Base-by-base conservation (phyloP, 2,113 vertebrate species). In the Penelope pileata region DNA sequence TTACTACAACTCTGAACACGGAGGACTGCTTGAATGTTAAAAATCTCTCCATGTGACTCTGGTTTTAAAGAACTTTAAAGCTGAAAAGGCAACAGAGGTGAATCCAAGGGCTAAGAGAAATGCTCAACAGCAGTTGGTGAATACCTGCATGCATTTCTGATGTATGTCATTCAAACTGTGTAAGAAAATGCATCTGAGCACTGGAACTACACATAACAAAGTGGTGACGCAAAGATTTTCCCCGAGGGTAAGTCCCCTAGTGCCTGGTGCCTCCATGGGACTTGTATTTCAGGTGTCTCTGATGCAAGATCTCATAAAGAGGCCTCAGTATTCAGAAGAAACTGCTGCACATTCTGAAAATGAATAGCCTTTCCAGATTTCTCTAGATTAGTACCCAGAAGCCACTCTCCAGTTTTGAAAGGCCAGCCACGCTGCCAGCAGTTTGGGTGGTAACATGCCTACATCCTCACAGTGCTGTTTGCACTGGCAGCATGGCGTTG, bases 261-360 rank as follows among this genome's bases (percentile, higher is more conserved):
- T 23, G 32, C 32, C 56, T 64, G 32, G 13, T 56, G 9, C 34
- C 78, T 56, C 21, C 51, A 7, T 8, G 26, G 26, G 11, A 32
- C 48, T 79, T 3, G 32, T 54, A 3, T 72, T 93, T 85, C 59
- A 62, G 69, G n/a, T 30, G 5, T 89, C 24, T 70, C 1, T 50
- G 0, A 40, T 88, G 72, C 62, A 32, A 34, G 30, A 19, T 66
- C 30, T 30, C 10, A 9, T 84, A 47, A 75, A 54, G 60, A 77
- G n/a, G 5, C 60, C 16, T 83, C 42, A 14, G 43, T 40, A 30
- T 50, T 81, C 30, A 32, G 56, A 59, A 53, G 7, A 59, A 87
- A 45, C 38, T 26, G 32, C 16, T 27, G 15, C n/a, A 19, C 0
- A 0, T 45, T 43, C 42, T 81, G n/a, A 27, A n/a, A 63, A n/a